Evolutionary conservation across 2,797 vertebrate species (phyloP).

Genomic region (Taenioides sp.): DNA sequence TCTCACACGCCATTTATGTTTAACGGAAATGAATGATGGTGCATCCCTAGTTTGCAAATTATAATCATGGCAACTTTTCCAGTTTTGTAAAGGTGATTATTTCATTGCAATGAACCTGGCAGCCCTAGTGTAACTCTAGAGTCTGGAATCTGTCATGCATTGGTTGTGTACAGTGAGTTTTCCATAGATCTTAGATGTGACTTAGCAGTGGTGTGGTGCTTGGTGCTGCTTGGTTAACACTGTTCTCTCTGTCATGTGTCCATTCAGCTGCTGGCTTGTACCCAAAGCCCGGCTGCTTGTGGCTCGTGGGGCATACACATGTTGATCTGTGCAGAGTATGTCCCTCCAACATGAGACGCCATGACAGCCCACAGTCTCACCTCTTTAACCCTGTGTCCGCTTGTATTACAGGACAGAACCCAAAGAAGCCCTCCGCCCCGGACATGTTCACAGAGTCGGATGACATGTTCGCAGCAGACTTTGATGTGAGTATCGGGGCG

Average conservation of each 20-base stretch:
- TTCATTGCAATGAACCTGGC: no score
- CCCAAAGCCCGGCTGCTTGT: slow-evolving; percentile 71
- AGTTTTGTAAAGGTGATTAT: no score
- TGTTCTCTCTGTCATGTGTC: slow-evolving; percentile 74
- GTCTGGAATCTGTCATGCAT: no score
- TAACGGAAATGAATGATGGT: no score
- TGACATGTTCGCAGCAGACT: slow-evolving; percentile 97
- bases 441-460: slow-evolving; percentile 99
- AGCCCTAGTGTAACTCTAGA: no score
- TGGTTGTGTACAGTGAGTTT: no score
- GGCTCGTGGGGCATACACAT: slow-evolving; percentile 69
- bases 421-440: slow-evolving; percentile 93
- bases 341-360: slow-evolving; percentile 62
- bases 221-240: slow-evolving; percentile 59
- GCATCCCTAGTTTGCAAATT: no score
- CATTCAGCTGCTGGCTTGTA: slow-evolving; percentile 78
- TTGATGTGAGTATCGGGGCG: slow-evolving; percentile 86
- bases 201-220: neutral
- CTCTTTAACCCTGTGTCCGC: neutral
- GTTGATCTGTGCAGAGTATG: slow-evolving; percentile 77
- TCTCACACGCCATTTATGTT: no score
- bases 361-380: neutral
- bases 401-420: slow-evolving; percentile 82
- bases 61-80: no score
- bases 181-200: neutral